Conservation (phyloP, 2,113 vertebrate genomes). For the Sorex araneus region DNA sequence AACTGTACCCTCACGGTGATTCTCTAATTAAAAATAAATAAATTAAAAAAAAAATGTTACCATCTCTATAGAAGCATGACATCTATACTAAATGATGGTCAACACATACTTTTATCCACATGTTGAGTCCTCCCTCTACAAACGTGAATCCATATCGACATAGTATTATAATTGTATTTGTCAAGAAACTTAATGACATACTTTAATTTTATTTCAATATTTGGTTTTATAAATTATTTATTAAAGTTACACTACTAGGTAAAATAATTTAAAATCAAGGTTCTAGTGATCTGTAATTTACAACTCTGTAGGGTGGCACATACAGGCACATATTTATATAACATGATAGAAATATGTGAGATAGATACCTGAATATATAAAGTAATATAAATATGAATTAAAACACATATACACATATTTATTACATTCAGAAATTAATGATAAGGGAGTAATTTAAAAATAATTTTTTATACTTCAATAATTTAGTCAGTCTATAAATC, state of each 20-base stretch:
- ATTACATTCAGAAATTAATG: not conserved
- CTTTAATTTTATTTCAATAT: slow-evolving; percentile 37
- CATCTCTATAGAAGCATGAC: not conserved
- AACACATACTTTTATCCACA: not conserved
- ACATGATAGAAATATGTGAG: not conserved
- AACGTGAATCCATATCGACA: not conserved
- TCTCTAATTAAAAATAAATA: too few relatives aligned
- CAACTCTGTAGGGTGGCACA: not conserved
- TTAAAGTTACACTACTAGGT: slow-evolving; percentile 8
- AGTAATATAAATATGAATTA: too few relatives aligned
- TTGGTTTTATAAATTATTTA: not conserved
- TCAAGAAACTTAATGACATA: not conserved
- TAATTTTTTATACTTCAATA: not conserved
- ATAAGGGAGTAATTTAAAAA: not conserved
- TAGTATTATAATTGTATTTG: not conserved
- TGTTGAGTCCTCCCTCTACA: not conserved
- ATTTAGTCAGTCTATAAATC: not conserved
- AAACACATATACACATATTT: too few relatives aligned
- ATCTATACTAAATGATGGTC: not conserved
- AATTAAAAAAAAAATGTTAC: slow-evolving; percentile 6
- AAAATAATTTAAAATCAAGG: slow-evolving; percentile 3
- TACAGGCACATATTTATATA: too few relatives aligned
- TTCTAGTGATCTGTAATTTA: slow-evolving; percentile 7
- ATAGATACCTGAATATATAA: not conserved
- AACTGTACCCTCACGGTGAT: too few relatives aligned